A percentile compares a stretch with the other conserved stretches of the same genome.
phyloP scores from a whole-genome alignment of 1,140 invertebrate genomes.

The Penaeus vannamei region DNA sequence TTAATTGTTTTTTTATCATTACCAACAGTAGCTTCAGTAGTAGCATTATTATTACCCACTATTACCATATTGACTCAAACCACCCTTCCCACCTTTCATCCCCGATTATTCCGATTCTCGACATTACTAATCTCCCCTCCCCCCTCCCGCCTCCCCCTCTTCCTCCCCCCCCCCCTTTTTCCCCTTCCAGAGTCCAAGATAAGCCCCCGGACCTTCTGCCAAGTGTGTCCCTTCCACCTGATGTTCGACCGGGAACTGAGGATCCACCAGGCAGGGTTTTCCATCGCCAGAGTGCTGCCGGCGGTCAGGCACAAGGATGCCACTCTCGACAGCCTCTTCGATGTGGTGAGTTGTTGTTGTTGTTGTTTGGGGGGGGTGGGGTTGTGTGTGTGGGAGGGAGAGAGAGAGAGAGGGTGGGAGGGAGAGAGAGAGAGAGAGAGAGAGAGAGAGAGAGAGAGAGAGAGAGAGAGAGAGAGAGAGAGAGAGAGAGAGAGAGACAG shows the following conservation, averaged over 20 bases:
- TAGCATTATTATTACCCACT: neutral
- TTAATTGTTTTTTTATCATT: no score
- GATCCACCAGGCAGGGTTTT: constrained; percentile 89
- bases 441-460: neutral
- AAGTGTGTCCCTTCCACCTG: constrained; percentile 94
- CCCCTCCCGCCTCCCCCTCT: neutral
- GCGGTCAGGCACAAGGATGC: constrained; percentile 77
- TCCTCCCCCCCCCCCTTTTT: neutral
- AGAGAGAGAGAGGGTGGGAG: neutral
- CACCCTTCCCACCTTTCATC: neutral
- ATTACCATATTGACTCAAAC: no score
- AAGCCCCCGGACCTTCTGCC: constrained; percentile 91
- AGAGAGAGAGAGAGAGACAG: neutral
- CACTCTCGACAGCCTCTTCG: constrained; percentile 83
- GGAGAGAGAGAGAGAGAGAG: neutral
- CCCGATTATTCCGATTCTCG: neutral
- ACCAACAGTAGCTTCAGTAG: no score
- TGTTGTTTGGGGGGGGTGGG: neutral
- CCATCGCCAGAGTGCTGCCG: constrained; percentile 88
- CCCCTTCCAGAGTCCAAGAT: constrained; percentile 82
- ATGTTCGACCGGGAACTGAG: constrained; percentile 90
- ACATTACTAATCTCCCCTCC: no score
- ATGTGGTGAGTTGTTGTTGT: constrained; percentile 77
- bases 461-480: neutral
- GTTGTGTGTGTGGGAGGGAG: neutral